Base-by-base conservation (phyloP, 2,797 vertebrate genomes). In the Percopsis omiscomaycus region DNA sequence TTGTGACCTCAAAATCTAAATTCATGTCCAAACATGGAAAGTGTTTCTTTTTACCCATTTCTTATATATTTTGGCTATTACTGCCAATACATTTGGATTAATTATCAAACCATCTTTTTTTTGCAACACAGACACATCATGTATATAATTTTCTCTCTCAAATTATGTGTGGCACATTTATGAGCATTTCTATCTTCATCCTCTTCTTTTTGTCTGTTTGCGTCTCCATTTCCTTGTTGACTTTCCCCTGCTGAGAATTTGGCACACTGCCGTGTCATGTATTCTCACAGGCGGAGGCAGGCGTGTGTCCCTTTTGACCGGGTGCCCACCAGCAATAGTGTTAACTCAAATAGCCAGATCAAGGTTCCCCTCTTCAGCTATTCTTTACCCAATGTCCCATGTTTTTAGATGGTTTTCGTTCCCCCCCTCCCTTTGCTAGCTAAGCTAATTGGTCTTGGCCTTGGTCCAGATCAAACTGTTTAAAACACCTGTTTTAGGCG, bases 381-480 rank as follows among this genome's bases (percentile, higher is more conserved):
- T 58, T 52, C 54, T 71, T 69, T 47, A 61, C 42, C 46, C 72
- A 27, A 0, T 51, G 47, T 69, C 55, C 61, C 64, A 10, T 54
- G 53, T 53, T 59, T 51, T 61, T 16, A 48, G 63, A 69, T 0
- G 4, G 3, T 0, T 37, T 66, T 57, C 32, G 55, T 15, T 54
- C 14, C 13, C n/a, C 16, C 10, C 15, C 11, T 42, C 37, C 48
- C 11, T 32, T 66, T 61, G 5, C 65, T 32, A 3, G 63, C 55
- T 0, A 8, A 16, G 63, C 29, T 82, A 82, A 88, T 77, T 72
- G 77, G 61, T 77, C 37, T 72, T 87, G 84, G 71, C 79, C 51
- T 3, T 1, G 37, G 37, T 75, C 81, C 82, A 85, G 57, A 10
- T 3, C 61, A 16, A 15, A 61, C 27, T 63, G 60, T 70, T 61